Conservation (phyloP, 2,888 invertebrate genomes). For the Portevinia maculata region DNA sequence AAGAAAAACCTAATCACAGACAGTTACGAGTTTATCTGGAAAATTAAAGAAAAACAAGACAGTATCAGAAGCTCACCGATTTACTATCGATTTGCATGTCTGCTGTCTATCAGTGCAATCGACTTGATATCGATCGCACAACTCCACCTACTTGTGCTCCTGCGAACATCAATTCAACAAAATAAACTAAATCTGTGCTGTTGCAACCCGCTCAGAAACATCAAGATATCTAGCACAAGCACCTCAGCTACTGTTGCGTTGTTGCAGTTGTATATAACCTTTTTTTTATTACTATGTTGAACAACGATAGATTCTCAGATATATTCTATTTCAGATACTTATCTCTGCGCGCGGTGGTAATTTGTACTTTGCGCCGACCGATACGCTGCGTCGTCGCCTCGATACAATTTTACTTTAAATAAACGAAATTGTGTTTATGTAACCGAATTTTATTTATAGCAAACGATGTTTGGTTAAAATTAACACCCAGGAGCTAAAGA, state of each 20-base stretch:
- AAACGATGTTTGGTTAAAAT: slow-evolving; percentile 56
- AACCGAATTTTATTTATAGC: slow-evolving; percentile 64
- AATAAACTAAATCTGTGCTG: slow-evolving; percentile 25
- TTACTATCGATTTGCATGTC: slow-evolving; percentile 42
- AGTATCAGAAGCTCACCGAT: slow-evolving; percentile 24
- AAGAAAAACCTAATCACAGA: slow-evolving; percentile 49
- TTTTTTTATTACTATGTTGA: slow-evolving; percentile 31
- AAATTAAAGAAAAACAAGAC: slow-evolving; percentile 11
- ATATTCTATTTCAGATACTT: slow-evolving; percentile 57
- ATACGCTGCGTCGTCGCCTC: slow-evolving; percentile 4
- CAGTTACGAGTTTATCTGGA: slow-evolving; percentile 60
- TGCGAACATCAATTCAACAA: neutral
- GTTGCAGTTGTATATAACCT: slow-evolving; percentile 45
- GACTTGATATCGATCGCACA: slow-evolving; percentile 42
- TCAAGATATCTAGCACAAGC: slow-evolving; percentile 13
- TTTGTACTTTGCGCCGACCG: slow-evolving; percentile 65
- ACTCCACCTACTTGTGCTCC: slow-evolving; percentile 59
- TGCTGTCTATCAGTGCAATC: slow-evolving; percentile 59
- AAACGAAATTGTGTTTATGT: slow-evolving; percentile 68
- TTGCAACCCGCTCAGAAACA: slow-evolving; percentile 11
- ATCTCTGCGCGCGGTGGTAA: slow-evolving; percentile 49
- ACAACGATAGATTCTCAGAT: slow-evolving; percentile 50
- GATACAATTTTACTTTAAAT: slow-evolving; percentile 44
- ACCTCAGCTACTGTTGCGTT: slow-evolving; percentile 12
- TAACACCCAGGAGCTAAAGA: slow-evolving; percentile 42